Evolutionary conservation across 1,140 invertebrate species (phyloP), one percentile per base, ranked within the genome.

Genomic region (Theocolax elegans): DNA sequence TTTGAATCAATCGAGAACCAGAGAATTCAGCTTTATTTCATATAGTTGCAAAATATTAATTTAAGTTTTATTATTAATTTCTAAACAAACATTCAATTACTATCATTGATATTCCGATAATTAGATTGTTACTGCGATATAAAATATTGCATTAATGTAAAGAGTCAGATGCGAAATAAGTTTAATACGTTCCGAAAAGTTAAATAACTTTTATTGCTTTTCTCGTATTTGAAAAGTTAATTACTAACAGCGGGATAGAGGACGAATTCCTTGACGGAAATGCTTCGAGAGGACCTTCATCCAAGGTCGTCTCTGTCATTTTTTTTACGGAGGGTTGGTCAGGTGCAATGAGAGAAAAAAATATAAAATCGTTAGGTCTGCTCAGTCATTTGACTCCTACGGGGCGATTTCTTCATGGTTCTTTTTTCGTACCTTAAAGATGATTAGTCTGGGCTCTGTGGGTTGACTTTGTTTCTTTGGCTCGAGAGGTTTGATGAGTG

Each of bases 341-440:
- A 56, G 51, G 25, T 21, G 27, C 60, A 58, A 71, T 46, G 51
- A 53, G n/a, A 58, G 23, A 54, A 64, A 53, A 54, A 54, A 42
- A 40, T 35, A 42, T 21, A 15, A 42, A 65, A 65, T 65, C 62
- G 19, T 54, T 54, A 42, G 49, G 31, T 40, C 35, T 25, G 48
- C 49, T 54, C 21, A 27, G 62, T 65, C 49, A 65, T 65, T 54
- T 54, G 49, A 65, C 38, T 65, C 62, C 62, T 53, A 29, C 27
- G 25, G 56, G 31, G 3, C 31, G 35, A 40, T 42, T 65, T 48
- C 40, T 53, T 64, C 13, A 13, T 53, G 1, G 27, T 40, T n/a
- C n/a, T 40, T n/a, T 40, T 49, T 35, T 51, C 23, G 49, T 64
- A n/a, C 62, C 62, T 7, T 51, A 42, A 54, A 65, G 23, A 53